Evolutionary conservation across 2,888 invertebrate species (phyloP).

Genomic region (Nomada fucata): DNA sequence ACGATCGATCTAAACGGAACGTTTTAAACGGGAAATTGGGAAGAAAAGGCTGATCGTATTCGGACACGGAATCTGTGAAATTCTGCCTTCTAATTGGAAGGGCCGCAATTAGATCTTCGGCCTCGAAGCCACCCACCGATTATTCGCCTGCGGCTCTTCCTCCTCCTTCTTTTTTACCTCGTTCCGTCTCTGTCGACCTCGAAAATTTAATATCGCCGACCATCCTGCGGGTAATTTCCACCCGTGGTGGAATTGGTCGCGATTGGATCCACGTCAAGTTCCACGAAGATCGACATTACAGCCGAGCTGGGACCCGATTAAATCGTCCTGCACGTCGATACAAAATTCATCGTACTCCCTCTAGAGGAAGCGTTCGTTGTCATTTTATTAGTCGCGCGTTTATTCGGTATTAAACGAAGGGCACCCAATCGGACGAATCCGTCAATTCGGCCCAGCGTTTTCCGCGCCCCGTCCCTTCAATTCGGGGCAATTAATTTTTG

Average conservation of each 20-base stretch:
- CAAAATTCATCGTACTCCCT: constrained; percentile 26
- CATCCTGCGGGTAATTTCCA: constrained; percentile 8
- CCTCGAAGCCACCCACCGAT: not conserved
- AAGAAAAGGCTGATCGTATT: not conserved
- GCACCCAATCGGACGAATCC: no score
- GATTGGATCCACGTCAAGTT: constrained; percentile 10
- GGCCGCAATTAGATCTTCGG: not conserved
- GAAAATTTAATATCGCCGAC: constrained; percentile 22
- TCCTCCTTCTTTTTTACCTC: not conserved
- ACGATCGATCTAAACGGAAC: not conserved
- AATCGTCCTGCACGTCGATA: constrained; percentile 16
- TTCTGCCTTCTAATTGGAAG: not conserved
- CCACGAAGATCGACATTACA: constrained; percentile 13
- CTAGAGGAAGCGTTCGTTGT: not conserved
- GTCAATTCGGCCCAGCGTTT: no score
- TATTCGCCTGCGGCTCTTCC: not conserved
- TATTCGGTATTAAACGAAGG: not conserved
- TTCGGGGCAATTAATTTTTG: no score
- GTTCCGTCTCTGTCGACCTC: not conserved
- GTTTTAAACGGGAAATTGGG: not conserved
- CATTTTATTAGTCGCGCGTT: not conserved
- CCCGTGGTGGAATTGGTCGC: constrained; percentile 19
- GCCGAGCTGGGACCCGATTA: constrained; percentile 6
- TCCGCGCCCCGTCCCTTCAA: no score
- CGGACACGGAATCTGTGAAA: not conserved